Percentiles rank a stretch among this genome's conserved stretches.
phyloP scores from a whole-genome alignment of 1,140 invertebrate species.

The Drosophila eugracilis region DNA sequence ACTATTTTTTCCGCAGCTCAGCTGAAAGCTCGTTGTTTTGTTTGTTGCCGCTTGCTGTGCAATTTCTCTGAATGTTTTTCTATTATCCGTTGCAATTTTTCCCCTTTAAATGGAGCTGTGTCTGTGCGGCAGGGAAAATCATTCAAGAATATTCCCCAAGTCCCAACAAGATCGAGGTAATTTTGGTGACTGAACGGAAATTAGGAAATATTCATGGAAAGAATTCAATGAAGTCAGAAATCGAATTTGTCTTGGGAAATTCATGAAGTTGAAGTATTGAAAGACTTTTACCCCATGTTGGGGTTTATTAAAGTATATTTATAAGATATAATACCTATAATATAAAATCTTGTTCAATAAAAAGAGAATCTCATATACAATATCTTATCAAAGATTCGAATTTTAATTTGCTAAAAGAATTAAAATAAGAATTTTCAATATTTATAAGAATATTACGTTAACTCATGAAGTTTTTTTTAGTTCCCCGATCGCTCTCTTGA shows the following conservation, averaged over 20 bases:
- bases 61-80: constrained; percentile 51
- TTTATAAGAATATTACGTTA: no score
- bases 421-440: no score
- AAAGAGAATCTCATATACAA: no score
- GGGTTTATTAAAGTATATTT: no score
- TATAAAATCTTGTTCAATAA: no score
- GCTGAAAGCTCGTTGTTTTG: constrained; percentile 29
- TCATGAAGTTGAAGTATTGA: no score
- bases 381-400: no score
- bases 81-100: constrained; percentile 37
- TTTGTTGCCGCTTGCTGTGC: constrained; percentile 34
- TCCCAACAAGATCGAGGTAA: constrained; percentile 8
- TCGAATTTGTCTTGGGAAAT: no score
- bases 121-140: constrained; percentile 19
- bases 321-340: no score
- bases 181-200: neutral
- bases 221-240: neutral
- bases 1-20: constrained; percentile 21
- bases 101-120: constrained; percentile 13
- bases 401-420: no score
- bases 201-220: neutral
- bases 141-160: constrained; percentile 12
- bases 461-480: neutral
- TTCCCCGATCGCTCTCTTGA: no score
- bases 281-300: no score